phyloP scores from a whole-genome alignment of 2,888 invertebrate genomes.

The Eucriotettix oculatus region DNA sequence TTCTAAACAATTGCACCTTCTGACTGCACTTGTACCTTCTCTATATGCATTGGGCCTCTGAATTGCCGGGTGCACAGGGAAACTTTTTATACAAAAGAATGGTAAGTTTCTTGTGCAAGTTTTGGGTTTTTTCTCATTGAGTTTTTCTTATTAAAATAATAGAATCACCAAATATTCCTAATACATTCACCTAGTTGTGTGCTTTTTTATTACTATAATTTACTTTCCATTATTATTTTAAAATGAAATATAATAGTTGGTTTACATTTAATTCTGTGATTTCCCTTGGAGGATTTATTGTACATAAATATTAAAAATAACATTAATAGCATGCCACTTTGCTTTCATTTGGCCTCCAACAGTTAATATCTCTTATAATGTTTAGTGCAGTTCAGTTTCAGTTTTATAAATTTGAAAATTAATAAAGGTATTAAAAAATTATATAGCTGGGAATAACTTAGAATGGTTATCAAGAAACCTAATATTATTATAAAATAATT shows the following conservation, averaged over 20 bases:
- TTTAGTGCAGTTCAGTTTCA: no score
- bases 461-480: no score
- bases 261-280: not conserved
- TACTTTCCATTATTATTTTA: slow-evolving; percentile 1
- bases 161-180: slow-evolving; percentile 10
- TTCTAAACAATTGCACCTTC: slow-evolving; percentile 14
- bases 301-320: not conserved
- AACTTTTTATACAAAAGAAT: slow-evolving; percentile 17
- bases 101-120: slow-evolving; percentile 15
- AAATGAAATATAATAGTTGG: not conserved
- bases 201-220: slow-evolving; percentile 6
- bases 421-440: no score
- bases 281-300: no score
- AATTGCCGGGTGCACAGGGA: slow-evolving; percentile 15
- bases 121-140: slow-evolving; percentile 12
- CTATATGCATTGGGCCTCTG: slow-evolving; percentile 15
- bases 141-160: slow-evolving; percentile 9
- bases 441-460: no score
- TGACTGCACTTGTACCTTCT: slow-evolving; percentile 14
- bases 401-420: no score
- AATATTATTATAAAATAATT: no score
- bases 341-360: not conserved
- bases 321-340: slow-evolving; percentile 5
- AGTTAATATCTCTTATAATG: not conserved
- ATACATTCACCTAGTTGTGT: slow-evolving; percentile 11